Evolutionary conservation across 2,113 vertebrate genomes (phyloP).

Genomic region (Emydocephalus ijimae): DNA sequence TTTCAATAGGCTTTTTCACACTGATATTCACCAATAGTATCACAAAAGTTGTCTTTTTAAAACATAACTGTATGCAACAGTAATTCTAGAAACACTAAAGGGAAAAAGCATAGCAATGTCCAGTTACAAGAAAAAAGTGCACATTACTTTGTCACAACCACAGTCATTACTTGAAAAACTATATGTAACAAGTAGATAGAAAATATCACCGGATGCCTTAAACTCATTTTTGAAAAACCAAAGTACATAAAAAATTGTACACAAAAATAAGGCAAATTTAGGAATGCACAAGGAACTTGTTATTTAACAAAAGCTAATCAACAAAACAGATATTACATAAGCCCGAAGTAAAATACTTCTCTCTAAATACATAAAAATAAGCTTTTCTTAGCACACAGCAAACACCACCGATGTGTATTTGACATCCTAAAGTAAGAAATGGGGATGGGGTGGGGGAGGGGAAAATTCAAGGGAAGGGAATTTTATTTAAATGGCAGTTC

Average conservation of each 20-base stretch:
- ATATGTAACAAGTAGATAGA: slow-evolving; percentile 83
- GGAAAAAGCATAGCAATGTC: slow-evolving; percentile 84
- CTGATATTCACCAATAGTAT: slow-evolving; percentile 88
- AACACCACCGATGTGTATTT: slow-evolving; percentile 72
- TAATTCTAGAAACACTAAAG: slow-evolving; percentile 86
- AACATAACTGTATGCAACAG: slow-evolving; percentile 78
- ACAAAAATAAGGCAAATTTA: slow-evolving; percentile 86
- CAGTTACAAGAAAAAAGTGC: slow-evolving; percentile 86
- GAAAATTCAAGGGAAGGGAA: slow-evolving; percentile 39
- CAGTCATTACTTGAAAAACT: slow-evolving; percentile 86
- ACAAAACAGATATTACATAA: slow-evolving; percentile 74
- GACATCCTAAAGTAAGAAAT: slow-evolving; percentile 76
- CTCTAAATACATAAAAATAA: slow-evolving; percentile 75
- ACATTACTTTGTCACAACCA: slow-evolving; percentile 88
- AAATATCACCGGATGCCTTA: slow-evolving; percentile 80
- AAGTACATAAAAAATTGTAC: slow-evolving; percentile 77
- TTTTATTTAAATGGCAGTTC: slow-evolving; percentile 69
- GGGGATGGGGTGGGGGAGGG: slow-evolving; percentile 36
- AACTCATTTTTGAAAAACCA: slow-evolving; percentile 76
- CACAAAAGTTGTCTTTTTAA: slow-evolving; percentile 80
- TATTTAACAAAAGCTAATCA: slow-evolving; percentile 76
- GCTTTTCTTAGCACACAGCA: slow-evolving; percentile 75
- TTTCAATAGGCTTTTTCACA: slow-evolving; percentile 85
- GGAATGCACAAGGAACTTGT: slow-evolving; percentile 78
- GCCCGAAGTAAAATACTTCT: slow-evolving; percentile 73